These are phyloP conservation scores for Haliclona indistincta DNA, from an alignment of 37 sponge, comb jelly and placozoan genomes.

Conservation along the genomic window DNA sequence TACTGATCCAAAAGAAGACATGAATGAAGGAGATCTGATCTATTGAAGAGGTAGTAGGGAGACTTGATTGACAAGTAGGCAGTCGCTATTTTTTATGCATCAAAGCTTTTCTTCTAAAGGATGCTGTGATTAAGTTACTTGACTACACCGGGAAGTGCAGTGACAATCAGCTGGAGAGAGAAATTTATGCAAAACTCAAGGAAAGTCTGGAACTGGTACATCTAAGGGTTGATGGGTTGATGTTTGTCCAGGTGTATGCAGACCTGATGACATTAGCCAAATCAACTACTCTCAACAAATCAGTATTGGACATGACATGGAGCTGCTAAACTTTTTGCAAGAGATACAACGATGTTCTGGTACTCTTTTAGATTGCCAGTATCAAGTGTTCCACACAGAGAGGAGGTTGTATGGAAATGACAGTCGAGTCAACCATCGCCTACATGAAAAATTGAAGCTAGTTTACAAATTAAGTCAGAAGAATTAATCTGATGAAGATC, in stretches of 20 bases:
- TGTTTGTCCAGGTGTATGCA: conserved; percentile 29
- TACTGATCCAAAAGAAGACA: not conserved
- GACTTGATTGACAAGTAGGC: conserved; percentile 32
- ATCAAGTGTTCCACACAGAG: conserved; percentile 8
- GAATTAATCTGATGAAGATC: no score
- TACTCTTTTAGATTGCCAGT: not conserved
- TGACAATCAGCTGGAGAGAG: not conserved
- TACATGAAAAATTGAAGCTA: no score
- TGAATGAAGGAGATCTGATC: conserved; percentile 1
- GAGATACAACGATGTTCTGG: not conserved
- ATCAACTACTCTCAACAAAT: conserved; percentile 1
- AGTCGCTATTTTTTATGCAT: conserved; percentile 36
- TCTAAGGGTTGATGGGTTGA: no score
- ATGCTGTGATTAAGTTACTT: conserved; percentile 10
- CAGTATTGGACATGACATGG: conserved; percentile 27
- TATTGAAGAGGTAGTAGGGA: not conserved
- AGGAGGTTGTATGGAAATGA: conserved; percentile 12
- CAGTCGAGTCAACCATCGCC: not conserved
- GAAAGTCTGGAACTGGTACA: not conserved
- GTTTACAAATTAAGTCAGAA: no score
- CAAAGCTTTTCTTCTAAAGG: no score
- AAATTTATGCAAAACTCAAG: conserved; percentile 11
- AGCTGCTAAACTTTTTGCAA: conserved; percentile 7
- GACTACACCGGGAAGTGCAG: not conserved
- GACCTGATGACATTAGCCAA: conserved; percentile 23